These are phyloP conservation scores for Zapornia atra DNA, from an alignment of 2,113 vertebrate genomes.

Conservation along the genomic window DNA sequence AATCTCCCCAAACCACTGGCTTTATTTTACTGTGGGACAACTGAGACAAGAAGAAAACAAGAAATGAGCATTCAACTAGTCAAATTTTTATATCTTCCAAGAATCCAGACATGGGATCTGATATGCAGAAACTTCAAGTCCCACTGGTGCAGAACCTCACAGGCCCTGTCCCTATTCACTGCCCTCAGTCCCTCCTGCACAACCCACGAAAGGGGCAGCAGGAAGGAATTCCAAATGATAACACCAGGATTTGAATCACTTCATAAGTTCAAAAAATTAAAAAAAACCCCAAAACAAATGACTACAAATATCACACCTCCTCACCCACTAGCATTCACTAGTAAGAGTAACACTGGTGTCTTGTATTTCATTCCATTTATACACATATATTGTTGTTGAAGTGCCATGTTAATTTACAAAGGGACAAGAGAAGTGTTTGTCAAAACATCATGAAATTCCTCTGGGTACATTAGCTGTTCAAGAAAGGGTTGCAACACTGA, in stretches of 20 bases:
- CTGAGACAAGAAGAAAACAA: background rate
- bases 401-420: background rate
- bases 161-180: background rate
- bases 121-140: background rate
- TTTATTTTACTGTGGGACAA: background rate
- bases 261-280: background rate
- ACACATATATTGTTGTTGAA: background rate
- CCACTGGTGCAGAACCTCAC: background rate
- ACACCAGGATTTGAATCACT: background rate
- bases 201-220: rapidly evolving
- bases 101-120: background rate
- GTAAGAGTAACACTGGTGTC: background rate
- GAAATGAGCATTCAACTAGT: background rate
- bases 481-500: background rate
- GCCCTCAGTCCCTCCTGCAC: background rate
- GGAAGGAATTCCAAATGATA: background rate
- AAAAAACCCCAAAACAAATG: background rate
- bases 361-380: background rate
- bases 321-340: background rate
- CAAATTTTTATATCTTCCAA: background rate
- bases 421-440: background rate
- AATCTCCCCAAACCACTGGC: background rate
- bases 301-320: background rate
- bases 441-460: background rate
- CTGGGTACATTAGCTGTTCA: background rate